Base-by-base conservation (phyloP, 2,113 vertebrate species). In the Caracal caracal region DNA sequence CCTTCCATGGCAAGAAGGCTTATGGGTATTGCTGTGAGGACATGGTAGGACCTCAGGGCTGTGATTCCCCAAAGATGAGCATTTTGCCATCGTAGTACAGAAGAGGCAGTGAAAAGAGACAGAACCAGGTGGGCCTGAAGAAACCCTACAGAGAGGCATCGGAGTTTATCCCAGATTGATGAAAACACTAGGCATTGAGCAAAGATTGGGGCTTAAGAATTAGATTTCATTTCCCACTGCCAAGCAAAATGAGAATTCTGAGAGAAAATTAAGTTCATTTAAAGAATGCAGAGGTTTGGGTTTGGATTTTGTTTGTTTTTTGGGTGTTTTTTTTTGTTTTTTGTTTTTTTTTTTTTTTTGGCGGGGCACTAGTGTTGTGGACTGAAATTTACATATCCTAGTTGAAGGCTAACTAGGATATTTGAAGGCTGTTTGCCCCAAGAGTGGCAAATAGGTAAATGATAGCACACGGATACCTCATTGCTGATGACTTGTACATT, bases 261-360 rank as follows among this genome's bases (percentile, higher is more conserved):
- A 93, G 37, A 43, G 7, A 78, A 95, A 66, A 59, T 53, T 40
- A 88, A 75, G 3, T 84, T 51, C 71, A 63, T 76, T 76, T 61
- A 56, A 87, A 53, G 5, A 66, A 5, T 47, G 11, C 12, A 76
- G 15, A 75, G 7, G 15, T 7, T 82, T 56, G 56, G 11, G 51
- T 33, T 88, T 49, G 28, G 10, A 20, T 51, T 76, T 78, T 33
- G n/a, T 88, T 53, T 65, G 19, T n/a, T 47, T 68, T 2, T 20
- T 12, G 30, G 68, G 10, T 43, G 7, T 9, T 13, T 56, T 59
- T 7, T 78, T 40, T 40, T 9, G 51, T 30, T 87, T 37, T 20
- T 19, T 16, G n/a, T n/a, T 49, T 75, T 78, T 51, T 16, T 75
- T 53, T 65, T 11, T 47, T 47, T 68, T 2, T 20, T 19, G 43